phyloP scores from a whole-genome alignment of 1,140 invertebrate species.

The Brachionus plicatilis region DNA sequence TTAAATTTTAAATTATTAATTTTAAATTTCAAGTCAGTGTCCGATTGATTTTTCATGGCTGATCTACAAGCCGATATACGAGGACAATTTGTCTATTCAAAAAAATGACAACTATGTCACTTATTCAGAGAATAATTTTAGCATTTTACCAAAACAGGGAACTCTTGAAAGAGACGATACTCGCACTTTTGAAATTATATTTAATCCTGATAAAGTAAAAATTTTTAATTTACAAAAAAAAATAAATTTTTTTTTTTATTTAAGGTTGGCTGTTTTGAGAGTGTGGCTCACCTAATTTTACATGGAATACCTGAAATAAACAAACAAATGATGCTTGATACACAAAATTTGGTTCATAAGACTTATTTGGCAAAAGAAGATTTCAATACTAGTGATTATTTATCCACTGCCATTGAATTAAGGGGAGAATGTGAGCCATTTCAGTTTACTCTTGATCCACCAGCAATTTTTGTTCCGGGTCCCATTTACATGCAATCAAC shows the following conservation, averaged over 20 bases:
- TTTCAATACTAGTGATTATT: conserved; percentile 4
- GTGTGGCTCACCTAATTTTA: conserved; percentile 50
- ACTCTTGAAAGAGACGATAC: conserved; percentile 30
- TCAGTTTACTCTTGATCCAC: conserved; percentile 52
- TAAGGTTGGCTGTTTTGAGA: conserved; percentile 49
- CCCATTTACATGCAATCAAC: conserved; percentile 48
- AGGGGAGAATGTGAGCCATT: conserved; percentile 51
- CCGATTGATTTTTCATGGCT: conserved; percentile 37
- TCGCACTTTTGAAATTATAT: conserved; percentile 38
- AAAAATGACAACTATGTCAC: background rate
- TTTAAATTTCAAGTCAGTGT: background rate
- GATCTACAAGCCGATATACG: conserved; percentile 7
- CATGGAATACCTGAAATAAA: conserved; percentile 47
- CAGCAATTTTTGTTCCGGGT: conserved; percentile 50
- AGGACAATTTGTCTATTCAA: background rate
- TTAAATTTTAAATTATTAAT: background rate
- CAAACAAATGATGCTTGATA: conserved; percentile 39
- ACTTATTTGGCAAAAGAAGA: background rate
- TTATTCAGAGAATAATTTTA: background rate
- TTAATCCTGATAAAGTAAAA: conserved; percentile 1
- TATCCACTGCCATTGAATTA: conserved; percentile 49
- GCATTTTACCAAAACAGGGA: conserved; percentile 19
- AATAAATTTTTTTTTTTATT: background rate
- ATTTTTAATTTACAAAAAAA: background rate
- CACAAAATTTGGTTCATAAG: background rate